Evolutionary conservation across 2,113 vertebrate species (phyloP).

Genomic region (Halichoeres trimaculatus): DNA sequence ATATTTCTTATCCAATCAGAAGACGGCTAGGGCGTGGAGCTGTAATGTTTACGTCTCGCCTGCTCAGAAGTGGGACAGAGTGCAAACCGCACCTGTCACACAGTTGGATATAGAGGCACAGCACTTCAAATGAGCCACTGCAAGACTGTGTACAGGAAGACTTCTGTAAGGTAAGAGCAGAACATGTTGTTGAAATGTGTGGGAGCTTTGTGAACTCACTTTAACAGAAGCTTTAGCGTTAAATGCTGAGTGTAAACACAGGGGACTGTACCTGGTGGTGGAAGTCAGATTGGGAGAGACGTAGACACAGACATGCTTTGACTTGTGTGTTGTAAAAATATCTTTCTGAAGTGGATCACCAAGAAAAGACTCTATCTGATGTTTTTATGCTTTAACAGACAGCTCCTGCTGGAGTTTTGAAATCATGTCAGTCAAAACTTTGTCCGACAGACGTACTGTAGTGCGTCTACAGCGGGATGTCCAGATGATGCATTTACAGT

Average conservation of each 20-base stretch:
- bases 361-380: not conserved
- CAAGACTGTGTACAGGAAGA: slow-evolving; percentile 52
- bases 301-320: not conserved
- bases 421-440: not conserved
- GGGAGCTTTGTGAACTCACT: not conserved
- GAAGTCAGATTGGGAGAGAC: not conserved
- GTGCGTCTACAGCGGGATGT: slow-evolving; percentile 12
- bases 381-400: not conserved
- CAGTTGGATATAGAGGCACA: slow-evolving; percentile 13
- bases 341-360: not conserved
- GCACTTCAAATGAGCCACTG: slow-evolving; percentile 60
- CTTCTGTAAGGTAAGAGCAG: slow-evolving; percentile 63
- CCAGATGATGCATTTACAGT: slow-evolving; percentile 53
- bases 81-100: slow-evolving; percentile 56
- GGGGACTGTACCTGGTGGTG: not conserved
- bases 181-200: not conserved
- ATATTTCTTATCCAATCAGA: slow-evolving; percentile 61
- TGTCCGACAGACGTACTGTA: slow-evolving; percentile 4
- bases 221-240: not conserved
- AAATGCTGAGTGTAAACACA: not conserved
- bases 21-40: slow-evolving; percentile 47
- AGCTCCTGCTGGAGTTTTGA: not conserved
- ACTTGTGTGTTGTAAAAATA: not conserved
- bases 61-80: slow-evolving; percentile 71
- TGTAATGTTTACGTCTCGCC: slow-evolving; percentile 71